Evolutionary conservation across 2,888 invertebrate species (phyloP).

Genomic region (Drosophila putrida): DNA sequence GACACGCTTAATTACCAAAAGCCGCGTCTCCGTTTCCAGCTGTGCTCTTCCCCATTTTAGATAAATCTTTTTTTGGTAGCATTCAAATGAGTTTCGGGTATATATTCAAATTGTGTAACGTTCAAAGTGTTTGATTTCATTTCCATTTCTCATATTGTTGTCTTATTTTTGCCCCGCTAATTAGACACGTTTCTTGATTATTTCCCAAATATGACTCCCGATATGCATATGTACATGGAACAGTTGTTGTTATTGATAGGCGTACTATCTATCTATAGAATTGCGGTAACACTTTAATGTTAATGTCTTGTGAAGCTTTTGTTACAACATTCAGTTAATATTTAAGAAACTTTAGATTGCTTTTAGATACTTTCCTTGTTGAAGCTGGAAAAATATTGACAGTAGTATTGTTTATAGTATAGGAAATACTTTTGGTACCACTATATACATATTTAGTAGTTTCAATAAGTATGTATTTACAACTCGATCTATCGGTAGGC

Average conservation of each 20-base stretch:
- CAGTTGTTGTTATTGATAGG: slow-evolving; percentile 24
- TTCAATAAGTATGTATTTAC: too few species aligned
- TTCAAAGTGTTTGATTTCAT: slow-evolving; percentile 51
- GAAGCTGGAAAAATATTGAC: not conserved
- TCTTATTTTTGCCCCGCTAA: slow-evolving; percentile 41
- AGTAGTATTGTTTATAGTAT: too few species aligned
- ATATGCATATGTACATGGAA: slow-evolving; percentile 14
- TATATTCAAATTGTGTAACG: slow-evolving; percentile 58
- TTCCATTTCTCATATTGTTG: slow-evolving; percentile 41
- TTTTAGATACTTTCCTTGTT: not conserved
- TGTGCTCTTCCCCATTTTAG: slow-evolving; percentile 41
- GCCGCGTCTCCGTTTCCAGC: slow-evolving; percentile 53
- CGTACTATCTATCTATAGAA: not conserved
- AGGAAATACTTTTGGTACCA: too few species aligned
- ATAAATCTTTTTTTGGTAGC: slow-evolving; percentile 61
- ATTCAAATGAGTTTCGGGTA: slow-evolving; percentile 22
- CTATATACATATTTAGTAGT: too few species aligned
- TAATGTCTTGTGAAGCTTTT: not conserved
- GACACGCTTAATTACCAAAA: slow-evolving; percentile 70
- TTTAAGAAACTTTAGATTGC: not conserved
- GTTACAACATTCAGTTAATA: slow-evolving; percentile 30
- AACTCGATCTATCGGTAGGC: too few species aligned
- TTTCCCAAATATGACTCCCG: slow-evolving; percentile 36
- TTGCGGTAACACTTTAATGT: not conserved
- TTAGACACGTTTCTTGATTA: slow-evolving; percentile 67